phyloP scores from a whole-genome alignment of 2,888 invertebrate genomes.

The Cataglyphis rosenhaueri region DNA sequence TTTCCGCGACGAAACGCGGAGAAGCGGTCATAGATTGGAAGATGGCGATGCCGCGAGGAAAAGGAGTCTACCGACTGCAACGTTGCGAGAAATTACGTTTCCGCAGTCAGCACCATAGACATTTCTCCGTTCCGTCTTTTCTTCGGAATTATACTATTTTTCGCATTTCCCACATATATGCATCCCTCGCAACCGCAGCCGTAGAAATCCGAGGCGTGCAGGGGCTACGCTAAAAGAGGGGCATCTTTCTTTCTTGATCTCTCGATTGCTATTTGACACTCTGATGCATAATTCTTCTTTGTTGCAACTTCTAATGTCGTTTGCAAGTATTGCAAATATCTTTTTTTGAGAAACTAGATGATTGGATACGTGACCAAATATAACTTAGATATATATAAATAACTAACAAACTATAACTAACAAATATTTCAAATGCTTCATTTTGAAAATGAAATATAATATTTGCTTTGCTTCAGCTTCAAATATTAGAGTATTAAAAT shows the following conservation, averaged over 20 bases:
- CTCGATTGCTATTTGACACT: background rate
- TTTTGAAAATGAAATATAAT: background rate
- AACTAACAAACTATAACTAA: too few species aligned
- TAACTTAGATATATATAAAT: background rate
- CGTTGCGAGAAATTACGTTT: slow-evolving; percentile 78
- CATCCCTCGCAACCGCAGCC: slow-evolving; percentile 50
- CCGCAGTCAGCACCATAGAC: slow-evolving; percentile 74
- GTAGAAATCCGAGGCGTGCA: slow-evolving; percentile 62
- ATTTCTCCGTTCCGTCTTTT: slow-evolving; percentile 67
- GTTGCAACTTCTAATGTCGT: background rate
- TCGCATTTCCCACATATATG: background rate
- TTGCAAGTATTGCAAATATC: background rate
- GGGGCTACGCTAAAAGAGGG: background rate
- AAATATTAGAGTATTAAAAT: slow-evolving; percentile 4
- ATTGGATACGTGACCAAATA: background rate
- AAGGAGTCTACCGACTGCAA: slow-evolving; percentile 72
- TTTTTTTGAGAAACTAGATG: background rate
- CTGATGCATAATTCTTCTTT: slow-evolving; percentile 39
- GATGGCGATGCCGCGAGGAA: slow-evolving; percentile 59
- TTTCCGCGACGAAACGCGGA: background rate
- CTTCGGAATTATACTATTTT: slow-evolving; percentile 13
- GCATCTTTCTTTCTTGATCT: background rate
- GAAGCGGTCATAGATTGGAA: slow-evolving; percentile 45
- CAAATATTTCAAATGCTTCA: background rate
- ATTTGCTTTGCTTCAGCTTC: background rate